Base-by-base conservation (phyloP, 2,113 vertebrate genomes). In the Drymodes brunneopygia region DNA sequence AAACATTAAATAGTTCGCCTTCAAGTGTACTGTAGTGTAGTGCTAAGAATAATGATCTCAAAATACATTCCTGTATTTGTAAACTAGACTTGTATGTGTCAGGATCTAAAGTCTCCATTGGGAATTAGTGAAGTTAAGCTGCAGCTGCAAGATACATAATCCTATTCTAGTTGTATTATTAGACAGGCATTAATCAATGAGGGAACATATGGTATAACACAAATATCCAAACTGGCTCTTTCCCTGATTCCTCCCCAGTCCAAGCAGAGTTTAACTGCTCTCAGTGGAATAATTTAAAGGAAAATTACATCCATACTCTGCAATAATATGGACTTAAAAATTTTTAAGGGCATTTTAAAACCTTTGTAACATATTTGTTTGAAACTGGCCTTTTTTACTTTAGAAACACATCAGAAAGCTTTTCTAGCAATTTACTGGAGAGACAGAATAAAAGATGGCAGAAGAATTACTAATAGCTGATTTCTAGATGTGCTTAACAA, bases 181-280 rank as follows among this genome's bases (percentile, higher is more conserved):
- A 81, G 16, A 65, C 15, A 84, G 44, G 17, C 21, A 31, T 40
- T 66, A 57, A 50, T 60, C 28, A 82, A 54, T 42, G 61, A 28
- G 61, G 24, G 6, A 81, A 53, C 36, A 57, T 24, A 48, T 2
- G 1, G 13, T 42, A 33, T 17, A 25, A 48, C 8, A 62, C 50
- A 51, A 82, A 35, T 51, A 79, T 5, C 12, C 23, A 40, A 57
- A 72, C 45, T 12, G 40, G 20, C 4, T 16, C 14, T 33, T 54
- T 3, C 10, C 5, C 15, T 35, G 42, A 38, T 23, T 33, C 2
- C 4, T 7, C 3, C 8, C 7, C 54, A 19, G 20, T n/a, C 13
- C 77, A 78, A 54, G 40, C 44, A 51, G 6, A 47, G 8, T 25
- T 36, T 3, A 65, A 29, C 6, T 84, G 33, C 29, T 83, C 25